Conservation (phyloP, 2,797 vertebrate genomes). For the Mustela erminea region DNA sequence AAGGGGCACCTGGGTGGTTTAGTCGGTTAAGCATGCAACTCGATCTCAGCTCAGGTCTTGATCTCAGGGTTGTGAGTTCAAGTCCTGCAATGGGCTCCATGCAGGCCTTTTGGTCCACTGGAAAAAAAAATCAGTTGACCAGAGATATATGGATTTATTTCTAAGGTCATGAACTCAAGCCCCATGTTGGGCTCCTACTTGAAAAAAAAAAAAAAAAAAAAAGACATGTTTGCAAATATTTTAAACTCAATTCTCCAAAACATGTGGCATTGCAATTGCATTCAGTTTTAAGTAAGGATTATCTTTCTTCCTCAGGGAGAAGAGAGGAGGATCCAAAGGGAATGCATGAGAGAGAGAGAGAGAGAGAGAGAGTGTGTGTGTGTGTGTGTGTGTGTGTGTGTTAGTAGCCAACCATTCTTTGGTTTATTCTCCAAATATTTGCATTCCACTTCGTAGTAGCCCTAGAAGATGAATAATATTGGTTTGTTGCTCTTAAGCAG, state of each 20-base stretch:
- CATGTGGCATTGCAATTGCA: background rate
- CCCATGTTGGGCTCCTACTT: background rate
- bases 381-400: background rate
- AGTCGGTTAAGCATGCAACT: background rate
- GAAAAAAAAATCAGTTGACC: background rate
- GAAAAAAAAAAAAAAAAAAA: too few species aligned
- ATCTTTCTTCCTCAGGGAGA: background rate
- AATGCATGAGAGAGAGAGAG: background rate
- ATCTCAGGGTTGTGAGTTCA: background rate
- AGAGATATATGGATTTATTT: background rate
- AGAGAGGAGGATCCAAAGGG: background rate
- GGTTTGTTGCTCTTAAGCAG: background rate
- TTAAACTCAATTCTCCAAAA: background rate
- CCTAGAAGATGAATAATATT: background rate
- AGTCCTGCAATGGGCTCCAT: background rate
- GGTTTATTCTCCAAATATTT: background rate
- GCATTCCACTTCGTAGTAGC: background rate
- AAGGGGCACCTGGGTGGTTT: background rate
- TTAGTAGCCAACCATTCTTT: background rate
- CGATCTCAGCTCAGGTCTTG: background rate
- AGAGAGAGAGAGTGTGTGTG: background rate
- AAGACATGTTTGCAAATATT: background rate
- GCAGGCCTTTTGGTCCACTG: background rate
- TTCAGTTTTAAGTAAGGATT: background rate
- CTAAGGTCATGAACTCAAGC: background rate